These are phyloP conservation scores for Peromyscus maniculatus DNA, from an alignment of 2,113 vertebrate species.

Conservation along the genomic window DNA sequence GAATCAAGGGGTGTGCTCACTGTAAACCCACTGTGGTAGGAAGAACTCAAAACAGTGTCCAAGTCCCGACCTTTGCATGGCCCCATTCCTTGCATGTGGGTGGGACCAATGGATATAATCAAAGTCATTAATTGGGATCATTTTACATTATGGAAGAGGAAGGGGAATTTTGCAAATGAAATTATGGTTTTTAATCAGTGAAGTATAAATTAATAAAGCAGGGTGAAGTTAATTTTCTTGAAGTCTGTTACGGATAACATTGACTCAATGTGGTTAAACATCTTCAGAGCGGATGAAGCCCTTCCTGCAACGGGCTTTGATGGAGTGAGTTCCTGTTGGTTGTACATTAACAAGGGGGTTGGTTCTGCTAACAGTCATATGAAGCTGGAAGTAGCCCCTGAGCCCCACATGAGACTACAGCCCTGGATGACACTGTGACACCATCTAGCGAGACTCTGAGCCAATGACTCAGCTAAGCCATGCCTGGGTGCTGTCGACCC, in stretches of 20 bases:
- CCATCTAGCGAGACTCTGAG: not conserved
- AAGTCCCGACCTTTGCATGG: not conserved
- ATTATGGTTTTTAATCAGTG: not conserved
- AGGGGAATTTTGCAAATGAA: not conserved
- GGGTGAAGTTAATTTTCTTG: not conserved
- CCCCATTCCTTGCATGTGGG: not conserved
- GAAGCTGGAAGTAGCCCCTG: not conserved
- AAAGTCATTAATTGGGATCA: not conserved
- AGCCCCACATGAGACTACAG: not conserved
- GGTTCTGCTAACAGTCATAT: not conserved
- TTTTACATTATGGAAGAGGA: not conserved
- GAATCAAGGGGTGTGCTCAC: not conserved
- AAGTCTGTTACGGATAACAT: not conserved
- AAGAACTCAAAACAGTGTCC: not conserved
- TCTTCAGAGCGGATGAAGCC: not conserved
- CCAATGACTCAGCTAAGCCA: not conserved
- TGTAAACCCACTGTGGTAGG: not conserved
- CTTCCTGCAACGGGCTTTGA: not conserved
- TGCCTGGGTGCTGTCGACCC: not conserved
- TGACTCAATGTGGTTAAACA: not conserved
- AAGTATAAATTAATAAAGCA: not conserved
- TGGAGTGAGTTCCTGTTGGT: not conserved
- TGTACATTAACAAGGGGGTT: not conserved
- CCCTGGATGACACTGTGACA: not conserved
- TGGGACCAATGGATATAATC: not conserved